Conservation (phyloP, 2,113 vertebrate species). For the Istiophorus platypterus region DNA sequence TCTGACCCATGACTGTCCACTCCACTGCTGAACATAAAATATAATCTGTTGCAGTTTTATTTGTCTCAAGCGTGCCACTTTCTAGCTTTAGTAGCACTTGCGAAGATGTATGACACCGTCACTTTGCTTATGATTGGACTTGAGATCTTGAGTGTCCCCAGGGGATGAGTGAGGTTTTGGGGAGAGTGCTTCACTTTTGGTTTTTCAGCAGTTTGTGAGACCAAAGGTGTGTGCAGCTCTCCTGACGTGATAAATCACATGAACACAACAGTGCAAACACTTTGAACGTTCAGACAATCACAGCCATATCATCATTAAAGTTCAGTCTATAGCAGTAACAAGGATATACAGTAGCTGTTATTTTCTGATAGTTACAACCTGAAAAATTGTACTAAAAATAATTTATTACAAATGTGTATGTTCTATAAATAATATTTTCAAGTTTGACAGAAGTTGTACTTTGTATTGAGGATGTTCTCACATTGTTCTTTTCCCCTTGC, state of each 20-base stretch:
- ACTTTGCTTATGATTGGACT: constrained; percentile 28
- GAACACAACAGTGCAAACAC: constrained; percentile 12
- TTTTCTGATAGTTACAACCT: constrained; percentile 46
- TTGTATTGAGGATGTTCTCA: constrained; percentile 59
- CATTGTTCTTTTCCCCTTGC: constrained; percentile 51
- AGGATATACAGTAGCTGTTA: constrained; percentile 33
- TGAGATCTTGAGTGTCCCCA: constrained; percentile 7
- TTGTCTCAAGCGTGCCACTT: constrained; percentile 23
- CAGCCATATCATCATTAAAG: constrained; percentile 38
- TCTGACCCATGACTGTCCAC: constrained; percentile 2
- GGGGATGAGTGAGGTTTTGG: constrained; percentile 13
- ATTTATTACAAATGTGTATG: constrained; percentile 81
- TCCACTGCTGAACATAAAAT: background rate
- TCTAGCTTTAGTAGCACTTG: constrained; percentile 36
- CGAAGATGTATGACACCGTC: constrained; percentile 9
- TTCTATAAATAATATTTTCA: constrained; percentile 64
- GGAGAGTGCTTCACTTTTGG: constrained; percentile 23
- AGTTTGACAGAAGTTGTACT: constrained; percentile 59
- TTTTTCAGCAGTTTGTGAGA: constrained; percentile 28
- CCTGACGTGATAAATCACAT: constrained; percentile 7
- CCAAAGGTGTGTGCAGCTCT: constrained; percentile 18
- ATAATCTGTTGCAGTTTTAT: constrained; percentile 26
- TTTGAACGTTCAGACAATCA: constrained; percentile 76
- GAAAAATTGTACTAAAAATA: constrained; percentile 67
- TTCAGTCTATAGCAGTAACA: constrained; percentile 31